These are phyloP conservation scores for Sphaerodactylus townsendi DNA, from an alignment of 2,113 vertebrate species.

Conservation along the genomic window DNA sequence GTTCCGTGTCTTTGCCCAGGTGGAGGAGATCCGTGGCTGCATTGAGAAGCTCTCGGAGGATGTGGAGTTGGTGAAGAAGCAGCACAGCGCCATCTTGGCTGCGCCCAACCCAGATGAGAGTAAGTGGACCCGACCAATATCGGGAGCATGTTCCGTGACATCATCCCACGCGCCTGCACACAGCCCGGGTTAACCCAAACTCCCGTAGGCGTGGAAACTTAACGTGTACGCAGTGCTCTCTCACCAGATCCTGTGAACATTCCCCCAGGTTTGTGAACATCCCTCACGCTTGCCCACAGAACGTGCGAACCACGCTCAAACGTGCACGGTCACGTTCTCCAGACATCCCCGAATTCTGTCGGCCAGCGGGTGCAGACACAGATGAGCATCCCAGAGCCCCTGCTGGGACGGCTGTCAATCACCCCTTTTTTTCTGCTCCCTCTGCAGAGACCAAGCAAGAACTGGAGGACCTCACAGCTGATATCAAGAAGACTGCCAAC, in stretches of 20 bases:
- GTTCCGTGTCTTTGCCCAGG: slow-evolving; percentile 66
- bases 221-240: neutral
- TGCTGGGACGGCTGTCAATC: neutral
- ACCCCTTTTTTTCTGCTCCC: neutral
- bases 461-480: slow-evolving; percentile 93
- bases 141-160: no score
- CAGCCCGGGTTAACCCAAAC: neutral
- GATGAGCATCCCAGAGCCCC: neutral
- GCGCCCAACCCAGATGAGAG: slow-evolving; percentile 93
- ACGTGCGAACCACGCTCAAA: neutral
- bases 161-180: neutral
- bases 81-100: slow-evolving; percentile 92
- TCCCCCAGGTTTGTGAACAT: no score
- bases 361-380: neutral
- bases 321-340: no score
- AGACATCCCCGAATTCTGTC: neutral
- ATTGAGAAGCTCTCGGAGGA: slow-evolving; percentile 94
- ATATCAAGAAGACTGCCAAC: slow-evolving; percentile 97
- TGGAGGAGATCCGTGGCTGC: slow-evolving; percentile 91
- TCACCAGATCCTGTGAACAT: no score
- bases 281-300: neutral
- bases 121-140: slow-evolving; percentile 66
- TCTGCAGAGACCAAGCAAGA: slow-evolving; percentile 91
- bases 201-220: no score
- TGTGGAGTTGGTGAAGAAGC: slow-evolving; percentile 93